Evolutionary conservation across 2,888 invertebrate species (phyloP).

Genomic region (Epinotia bilunana): DNA sequence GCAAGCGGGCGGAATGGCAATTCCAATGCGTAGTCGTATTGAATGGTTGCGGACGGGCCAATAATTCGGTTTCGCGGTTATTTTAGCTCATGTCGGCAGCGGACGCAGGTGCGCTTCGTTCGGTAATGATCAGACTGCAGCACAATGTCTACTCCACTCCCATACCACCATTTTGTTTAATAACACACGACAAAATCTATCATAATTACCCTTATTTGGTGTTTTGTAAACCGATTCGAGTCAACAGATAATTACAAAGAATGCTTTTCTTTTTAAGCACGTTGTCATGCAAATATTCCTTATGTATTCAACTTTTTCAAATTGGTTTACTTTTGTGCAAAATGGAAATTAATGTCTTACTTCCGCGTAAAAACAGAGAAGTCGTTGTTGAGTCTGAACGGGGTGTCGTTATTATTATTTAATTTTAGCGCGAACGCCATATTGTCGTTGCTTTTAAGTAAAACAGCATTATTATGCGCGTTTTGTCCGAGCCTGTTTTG

Average conservation of each 20-base stretch:
- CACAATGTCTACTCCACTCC: slow-evolving; percentile 52
- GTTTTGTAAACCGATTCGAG: slow-evolving; percentile 46
- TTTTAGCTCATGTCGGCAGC: slow-evolving; percentile 72
- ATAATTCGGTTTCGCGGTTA: slow-evolving; percentile 81
- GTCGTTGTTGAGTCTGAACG: slow-evolving; percentile 64
- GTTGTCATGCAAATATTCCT: slow-evolving; percentile 75
- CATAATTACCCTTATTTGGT: slow-evolving; percentile 35
- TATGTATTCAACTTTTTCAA: slow-evolving; percentile 73
- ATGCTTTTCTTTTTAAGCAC: slow-evolving; percentile 52
- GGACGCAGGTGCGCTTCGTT: slow-evolving; percentile 69
- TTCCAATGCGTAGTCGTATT: slow-evolving; percentile 67
- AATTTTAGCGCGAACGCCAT: slow-evolving; percentile 57
- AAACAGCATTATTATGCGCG: slow-evolving; percentile 43
- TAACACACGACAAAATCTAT: slow-evolving; percentile 33
- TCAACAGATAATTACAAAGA: slow-evolving; percentile 55
- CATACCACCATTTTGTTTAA: slow-evolving; percentile 32
- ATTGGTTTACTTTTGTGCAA: slow-evolving; percentile 71
- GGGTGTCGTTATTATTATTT: slow-evolving; percentile 66
- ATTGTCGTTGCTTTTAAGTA: slow-evolving; percentile 52
- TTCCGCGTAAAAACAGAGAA: slow-evolving; percentile 66
- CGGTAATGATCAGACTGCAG: slow-evolving; percentile 71
- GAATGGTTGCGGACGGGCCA: slow-evolving; percentile 68
- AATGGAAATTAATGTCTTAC: slow-evolving; percentile 77
- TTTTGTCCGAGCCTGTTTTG: slow-evolving; percentile 43
- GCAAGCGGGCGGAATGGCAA: slow-evolving; percentile 64